A percentile compares a stretch with the other conserved stretches of the same genome.
These are phyloP conservation scores for Drosophila nigrodunni DNA, from an alignment of 1,140 invertebrate genomes.

Conservation along the genomic window DNA sequence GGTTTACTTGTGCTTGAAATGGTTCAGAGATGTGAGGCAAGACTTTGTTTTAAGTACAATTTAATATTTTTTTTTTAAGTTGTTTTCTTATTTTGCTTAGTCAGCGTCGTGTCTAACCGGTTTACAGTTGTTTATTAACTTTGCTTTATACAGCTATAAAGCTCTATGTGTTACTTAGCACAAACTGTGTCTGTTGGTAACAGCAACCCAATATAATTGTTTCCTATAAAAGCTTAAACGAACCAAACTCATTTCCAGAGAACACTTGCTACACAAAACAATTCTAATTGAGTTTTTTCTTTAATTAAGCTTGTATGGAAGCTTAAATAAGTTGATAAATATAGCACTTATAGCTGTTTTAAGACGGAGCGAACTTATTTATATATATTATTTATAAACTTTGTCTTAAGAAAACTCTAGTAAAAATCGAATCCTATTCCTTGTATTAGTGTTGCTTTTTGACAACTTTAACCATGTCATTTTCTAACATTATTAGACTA, in stretches of 20 bases:
- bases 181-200: slow-evolving; percentile 52
- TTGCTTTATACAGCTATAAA: slow-evolving; percentile 39
- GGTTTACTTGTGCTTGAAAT: not conserved
- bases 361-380: too few species aligned
- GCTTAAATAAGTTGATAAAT: too few species aligned
- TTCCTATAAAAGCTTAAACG: slow-evolving; percentile 1
- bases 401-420: too few species aligned
- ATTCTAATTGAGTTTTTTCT: not conserved
- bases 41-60: slow-evolving; percentile 37
- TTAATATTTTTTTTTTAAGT: slow-evolving; percentile 27
- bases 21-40: slow-evolving; percentile 26
- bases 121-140: slow-evolving; percentile 42
- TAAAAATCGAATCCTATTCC: too few species aligned
- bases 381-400: too few species aligned
- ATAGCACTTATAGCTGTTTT: too few species aligned
- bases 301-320: not conserved
- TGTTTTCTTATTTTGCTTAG: slow-evolving; percentile 10
- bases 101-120: slow-evolving; percentile 37
- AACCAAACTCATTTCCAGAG: slow-evolving; percentile 15
- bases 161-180: slow-evolving; percentile 49
- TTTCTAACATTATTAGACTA: too few species aligned
- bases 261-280: not conserved
- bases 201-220: slow-evolving; percentile 29
- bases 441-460: too few species aligned
- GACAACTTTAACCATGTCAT: too few species aligned